Evolutionary conservation across 2,113 vertebrate genomes (phyloP).

Genomic region (Mastomys coucha): DNA sequence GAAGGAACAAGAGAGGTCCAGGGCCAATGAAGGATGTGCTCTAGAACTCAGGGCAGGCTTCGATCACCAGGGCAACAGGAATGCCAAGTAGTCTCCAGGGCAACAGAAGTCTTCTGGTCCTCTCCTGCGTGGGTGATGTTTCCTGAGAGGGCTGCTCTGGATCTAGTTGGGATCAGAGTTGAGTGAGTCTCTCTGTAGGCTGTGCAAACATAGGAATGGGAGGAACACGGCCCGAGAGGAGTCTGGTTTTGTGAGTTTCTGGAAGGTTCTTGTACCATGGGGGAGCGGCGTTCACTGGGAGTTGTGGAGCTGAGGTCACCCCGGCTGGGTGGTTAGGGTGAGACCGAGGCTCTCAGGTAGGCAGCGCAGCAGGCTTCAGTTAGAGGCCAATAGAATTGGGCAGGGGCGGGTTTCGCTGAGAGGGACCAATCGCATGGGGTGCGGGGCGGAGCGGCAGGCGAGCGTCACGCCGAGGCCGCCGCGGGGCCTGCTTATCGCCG

Average conservation of each 20-base stretch:
- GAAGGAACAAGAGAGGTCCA: not conserved
- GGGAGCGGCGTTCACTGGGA: not conserved
- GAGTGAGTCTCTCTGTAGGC: not conserved
- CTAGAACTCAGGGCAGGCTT: constrained; percentile 28
- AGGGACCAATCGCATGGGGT: constrained; percentile 47
- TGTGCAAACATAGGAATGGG: not conserved
- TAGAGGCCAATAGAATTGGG: constrained; percentile 60
- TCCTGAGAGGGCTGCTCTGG: not conserved
- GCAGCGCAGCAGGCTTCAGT: constrained; percentile 37
- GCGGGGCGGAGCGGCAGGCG: constrained; percentile 64
- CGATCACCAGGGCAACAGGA: constrained; percentile 55
- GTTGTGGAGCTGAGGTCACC: not conserved
- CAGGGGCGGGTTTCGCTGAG: constrained; percentile 58
- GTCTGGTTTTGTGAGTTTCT: constrained; percentile 5
- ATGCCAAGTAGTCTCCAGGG: constrained; percentile 33
- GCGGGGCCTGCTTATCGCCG: constrained; percentile 78
- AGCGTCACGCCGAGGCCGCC: constrained; percentile 73
- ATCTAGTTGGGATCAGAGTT: not conserved
- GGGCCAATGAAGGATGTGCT: not conserved
- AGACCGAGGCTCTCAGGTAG: not conserved
- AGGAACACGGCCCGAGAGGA: not conserved
- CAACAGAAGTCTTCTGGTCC: constrained; percentile 34
- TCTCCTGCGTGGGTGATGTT: not conserved
- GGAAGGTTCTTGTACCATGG: not conserved
- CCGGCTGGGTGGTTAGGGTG: not conserved